These are phyloP conservation scores for Burhinus oedicnemus DNA, from an alignment of 2,113 vertebrate species.

Conservation along the genomic window DNA sequence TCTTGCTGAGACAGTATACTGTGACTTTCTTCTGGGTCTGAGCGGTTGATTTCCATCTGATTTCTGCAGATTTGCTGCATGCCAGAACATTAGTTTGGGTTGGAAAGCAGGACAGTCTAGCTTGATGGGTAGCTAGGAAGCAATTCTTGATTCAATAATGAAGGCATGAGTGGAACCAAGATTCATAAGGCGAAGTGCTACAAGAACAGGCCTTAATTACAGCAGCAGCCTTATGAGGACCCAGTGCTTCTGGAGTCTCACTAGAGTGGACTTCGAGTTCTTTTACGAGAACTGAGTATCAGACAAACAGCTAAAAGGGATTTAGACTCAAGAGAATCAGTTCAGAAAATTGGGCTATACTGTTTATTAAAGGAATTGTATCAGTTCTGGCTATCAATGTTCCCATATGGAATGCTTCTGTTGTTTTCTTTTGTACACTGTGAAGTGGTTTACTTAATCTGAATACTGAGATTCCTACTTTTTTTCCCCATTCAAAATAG, in stretches of 20 bases:
- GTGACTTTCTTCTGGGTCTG: not conserved
- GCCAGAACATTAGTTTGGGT: not conserved
- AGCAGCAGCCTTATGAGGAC: not conserved
- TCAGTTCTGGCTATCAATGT: not conserved
- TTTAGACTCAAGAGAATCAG: not conserved
- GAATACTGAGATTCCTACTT: not conserved
- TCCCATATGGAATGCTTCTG: not conserved
- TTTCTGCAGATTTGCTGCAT: not conserved
- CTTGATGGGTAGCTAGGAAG: not conserved
- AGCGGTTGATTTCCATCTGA: not conserved
- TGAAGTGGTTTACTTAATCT: not conserved
- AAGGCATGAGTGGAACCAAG: not conserved
- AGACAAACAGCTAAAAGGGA: not conserved
- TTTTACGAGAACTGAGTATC: not conserved
- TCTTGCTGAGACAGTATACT: not conserved
- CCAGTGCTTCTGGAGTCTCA: not conserved
- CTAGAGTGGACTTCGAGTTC: no score
- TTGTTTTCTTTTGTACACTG: not conserved
- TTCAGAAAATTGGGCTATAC: not conserved
- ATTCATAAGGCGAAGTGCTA: not conserved
- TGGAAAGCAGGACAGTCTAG: not conserved
- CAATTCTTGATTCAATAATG: not conserved
- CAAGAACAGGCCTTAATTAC: not conserved
- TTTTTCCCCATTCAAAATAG: not conserved
- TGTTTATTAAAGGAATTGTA: not conserved